Evolutionary conservation across 1,140 invertebrate genomes (phyloP), one percentile per base, ranked within the genome.

Genomic region (Procambarus clarkii): DNA sequence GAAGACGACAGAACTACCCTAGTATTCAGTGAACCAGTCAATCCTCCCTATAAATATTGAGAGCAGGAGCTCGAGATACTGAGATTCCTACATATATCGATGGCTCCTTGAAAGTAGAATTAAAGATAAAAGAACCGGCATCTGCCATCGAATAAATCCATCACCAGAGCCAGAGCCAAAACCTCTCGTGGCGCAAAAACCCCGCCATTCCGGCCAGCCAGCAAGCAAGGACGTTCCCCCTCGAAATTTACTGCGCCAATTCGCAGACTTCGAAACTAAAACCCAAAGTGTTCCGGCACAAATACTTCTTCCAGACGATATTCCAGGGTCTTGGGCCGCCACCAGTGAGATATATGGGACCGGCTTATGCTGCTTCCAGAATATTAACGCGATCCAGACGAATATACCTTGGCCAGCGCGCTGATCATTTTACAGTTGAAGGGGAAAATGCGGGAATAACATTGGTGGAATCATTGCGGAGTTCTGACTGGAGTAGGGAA

Each of bases 241-340:
- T n/a, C n/a, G 64, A 83, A 83, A 83, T 83, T 83, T 83, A 83
- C 58, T 83, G 81, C 81, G 15, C 81, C 81, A 83, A 83, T 83
- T 83, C 81, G 81, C 81, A 83, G 81, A 83, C 81, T 69, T 83
- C 81, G 81, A 83, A 83, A 83, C 58, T 69, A 69, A 64, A 83
- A 83, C 46, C 81, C 34, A 60, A 83, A 83, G 64, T 69, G 81
- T 83, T 69, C 58, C 58, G 64, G 81, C 81, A 83, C 81, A 83
- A 83, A 83, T 83, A 83, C 81, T 83, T 83, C 81, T 83, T 83
- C 81, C 58, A 69, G 81, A 69, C 81, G 81, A 83, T 83, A 83
- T 83, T 83, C 81, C 81, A 45, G 81, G 81, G 81, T 83, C 60
- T 83, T 69, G 81, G 81, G 81, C 81, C 81, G 81, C 81, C 81